Base-by-base conservation (phyloP, 2,797 vertebrate species). In the Gadopsis bispinosus region DNA sequence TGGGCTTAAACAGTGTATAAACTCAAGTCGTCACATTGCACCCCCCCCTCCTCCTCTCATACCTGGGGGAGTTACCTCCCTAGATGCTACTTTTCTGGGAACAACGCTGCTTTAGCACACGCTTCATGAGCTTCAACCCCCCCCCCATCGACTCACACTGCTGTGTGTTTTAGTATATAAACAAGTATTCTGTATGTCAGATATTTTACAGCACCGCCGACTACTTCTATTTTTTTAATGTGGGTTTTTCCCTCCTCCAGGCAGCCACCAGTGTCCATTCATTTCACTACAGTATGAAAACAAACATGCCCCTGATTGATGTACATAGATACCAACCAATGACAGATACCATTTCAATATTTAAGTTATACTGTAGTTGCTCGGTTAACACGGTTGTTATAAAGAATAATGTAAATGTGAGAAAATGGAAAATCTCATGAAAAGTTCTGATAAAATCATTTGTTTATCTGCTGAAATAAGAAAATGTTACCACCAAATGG, bases 1-100 rank as follows among this genome's bases (percentile, higher is more conserved):
- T 87, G 20, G 85, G 83, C 86, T 85, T 88, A 84, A 63, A 73
- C 54, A 50, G 55, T 29, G 69, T 59, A 71, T 78, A 70, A 76
- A 79, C 66, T 63, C 45, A 19, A 70, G 74, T 72, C 2, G 26
- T 74, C 79, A 74, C 73, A 54, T 43, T 65, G 70, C 54, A 3
- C 4, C 74, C 53, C 56, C 56, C 58, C 70, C 50, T 41, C 68
- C 68, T 16, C 10, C 54, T 56, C 69, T 69, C 0, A 54, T 35
- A 81, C 29, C 37, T 26, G 47, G 60, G 73, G 54, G 59, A 63
- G 61, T 72, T 67, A 13, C 20, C 51, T 45, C 8, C 11, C 33
- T 54, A 43, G 19, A 75, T 72, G 62, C n/a, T 43, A 48, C 70
- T 26, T 77, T 59, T 63, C 16, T 53, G 17, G 37, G 59, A 77